A percentile compares a stretch with the other conserved stretches of the same genome.
phyloP scores from a whole-genome alignment of 2,797 vertebrate species.

The Scarus forsteni region DNA sequence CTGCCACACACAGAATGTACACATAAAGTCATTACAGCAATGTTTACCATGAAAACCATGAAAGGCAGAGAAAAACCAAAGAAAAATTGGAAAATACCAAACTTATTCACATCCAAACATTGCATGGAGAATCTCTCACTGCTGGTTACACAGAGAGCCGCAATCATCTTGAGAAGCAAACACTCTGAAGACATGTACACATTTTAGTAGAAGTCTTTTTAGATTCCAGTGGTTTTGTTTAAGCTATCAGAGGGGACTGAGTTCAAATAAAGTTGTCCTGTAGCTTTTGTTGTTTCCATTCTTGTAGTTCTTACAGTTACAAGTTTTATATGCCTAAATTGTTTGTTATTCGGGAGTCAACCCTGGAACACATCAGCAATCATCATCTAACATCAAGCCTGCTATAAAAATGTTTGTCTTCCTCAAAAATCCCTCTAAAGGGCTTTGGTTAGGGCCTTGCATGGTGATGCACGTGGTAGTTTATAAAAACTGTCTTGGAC shows the following conservation, averaged over 20 bases:
- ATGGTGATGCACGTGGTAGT: too few species aligned
- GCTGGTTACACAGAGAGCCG: neutral
- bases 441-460: too few species aligned
- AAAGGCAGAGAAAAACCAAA: conserved; percentile 27
- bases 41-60: conserved; percentile 51
- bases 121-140: conserved; percentile 1
- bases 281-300: too few species aligned
- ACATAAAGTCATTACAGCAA: conserved; percentile 41
- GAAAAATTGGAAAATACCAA: conserved; percentile 2
- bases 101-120: neutral
- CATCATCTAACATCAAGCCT: too few species aligned
- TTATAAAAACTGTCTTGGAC: too few species aligned
- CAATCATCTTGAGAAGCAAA: conserved; percentile 7
- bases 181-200: neutral
- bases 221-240: neutral
- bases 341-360: too few species aligned
- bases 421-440: too few species aligned
- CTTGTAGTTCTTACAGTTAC: too few species aligned
- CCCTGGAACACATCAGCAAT: too few species aligned
- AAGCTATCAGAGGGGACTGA: neutral
- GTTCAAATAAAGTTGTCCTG: neutral
- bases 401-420: too few species aligned
- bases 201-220: neutral
- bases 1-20: conserved; percentile 46
- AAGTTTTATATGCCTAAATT: too few species aligned